Evolutionary conservation across 2,113 vertebrate species (phyloP), one percentile per base, ranked within the genome.

Genomic region (Otolemur garnettii): DNA sequence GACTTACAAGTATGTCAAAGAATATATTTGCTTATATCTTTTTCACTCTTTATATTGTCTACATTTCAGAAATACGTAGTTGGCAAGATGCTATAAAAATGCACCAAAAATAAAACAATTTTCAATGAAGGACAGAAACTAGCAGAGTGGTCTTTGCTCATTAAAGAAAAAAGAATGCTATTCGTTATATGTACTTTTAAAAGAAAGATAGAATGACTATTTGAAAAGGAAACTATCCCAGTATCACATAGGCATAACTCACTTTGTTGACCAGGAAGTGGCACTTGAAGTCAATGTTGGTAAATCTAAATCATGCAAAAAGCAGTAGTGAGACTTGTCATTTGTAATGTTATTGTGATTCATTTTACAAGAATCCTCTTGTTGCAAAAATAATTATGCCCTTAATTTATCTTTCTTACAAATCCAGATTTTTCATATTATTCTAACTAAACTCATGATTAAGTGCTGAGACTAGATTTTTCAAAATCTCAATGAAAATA

Each of bases 71-170:
- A 90, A 87, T 80, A 55, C 57, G 19, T 42, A 92, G 71, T 18
- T 84, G 57, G 28, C 64, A 68, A 93, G 19, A 28, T 82, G 33
- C 68, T 90, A 4, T 77, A 85, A 88, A 87, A 77, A 85, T 74
- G 22, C 18, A 86, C 77, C 72, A 79, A 94, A 86, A 96, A 96
- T 98, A 96, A 96, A 97, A 66, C 78, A 50, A 4, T 95, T 93
- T 90, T 90, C 82, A 96, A 4, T 71, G 33, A 96, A 35, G 12
- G 22, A 79, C 14, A 91, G 89, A 96, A 85, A 95, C 57, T 57
- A 59, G 45, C 81, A 85, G 30, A 69, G 38, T 85, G 42, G 62
- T 90, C 69, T 94, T 89, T 93, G 57, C 64, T 95, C 89, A 45
- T 74, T 85, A 28, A 68, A 72, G 62, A 45, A 60, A 91, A 95